Base-by-base conservation (phyloP, 1,140 invertebrate genomes). In the Drosophila sproati region DNA sequence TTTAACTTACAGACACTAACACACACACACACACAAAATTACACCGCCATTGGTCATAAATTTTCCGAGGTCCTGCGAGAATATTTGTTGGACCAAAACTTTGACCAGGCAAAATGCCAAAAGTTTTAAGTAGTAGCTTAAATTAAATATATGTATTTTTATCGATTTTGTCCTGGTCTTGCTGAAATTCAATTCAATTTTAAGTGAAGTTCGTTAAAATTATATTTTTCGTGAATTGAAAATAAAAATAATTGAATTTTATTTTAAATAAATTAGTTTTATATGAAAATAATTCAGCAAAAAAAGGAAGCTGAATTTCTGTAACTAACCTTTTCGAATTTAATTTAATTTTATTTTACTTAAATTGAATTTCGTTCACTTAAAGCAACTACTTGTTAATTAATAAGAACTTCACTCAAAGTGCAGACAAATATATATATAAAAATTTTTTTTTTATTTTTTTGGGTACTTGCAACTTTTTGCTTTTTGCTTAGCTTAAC, bases 41-140 rank as follows among this genome's bases (percentile, higher is more conserved):
- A 43, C 39, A 43, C 39, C 39, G 39, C 39, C 10, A 43, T 43
- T 43, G 39, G n/a, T n/a, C 39, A 43, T 43, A n/a, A n/a, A 43
- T 43, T 43, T 43, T 43, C 10, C 4, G 39, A 0, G 10, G 1
- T 43, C 39, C 10, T 43, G 10, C 6, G 35, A 37, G 35, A 43
- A 43, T 20, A 20, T 37, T 8, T 7, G 35, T 0, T 37, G 8
- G 35, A 1, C 10, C 10, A 43, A 43, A 43, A n/a, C 10, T 43
- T 43, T 43, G 39, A 4, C 10, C 39, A 43, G 39, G 10, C 39
- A 41, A 41, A 41, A 41, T 43, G n/a, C 39, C 39, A 43, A 43
- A 20, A 43, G 39, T 43, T 43, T 43, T 43, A 43, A 43, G 10
- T n/a, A 43, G 3, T n/a, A 43, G 39, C 39, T 43, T 43, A 43